phyloP scores from a whole-genome alignment of 2,888 invertebrate species.

The Dinocampus coccinellae region DNA sequence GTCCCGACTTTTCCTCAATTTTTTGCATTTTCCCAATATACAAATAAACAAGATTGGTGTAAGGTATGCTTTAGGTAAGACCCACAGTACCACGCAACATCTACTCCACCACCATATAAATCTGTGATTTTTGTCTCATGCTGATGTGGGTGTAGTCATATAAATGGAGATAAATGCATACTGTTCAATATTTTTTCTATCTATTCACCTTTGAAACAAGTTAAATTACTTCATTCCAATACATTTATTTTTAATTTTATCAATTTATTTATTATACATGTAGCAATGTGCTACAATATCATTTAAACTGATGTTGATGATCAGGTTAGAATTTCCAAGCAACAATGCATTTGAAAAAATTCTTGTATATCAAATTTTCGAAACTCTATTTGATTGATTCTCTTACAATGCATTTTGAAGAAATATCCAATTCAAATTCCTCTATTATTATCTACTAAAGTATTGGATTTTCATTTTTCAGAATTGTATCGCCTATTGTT shows the following conservation, averaged over 20 bases:
- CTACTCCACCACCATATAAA: constrained; percentile 3
- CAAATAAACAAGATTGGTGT: constrained; percentile 72
- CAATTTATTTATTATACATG: not conserved
- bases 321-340: constrained; percentile 23
- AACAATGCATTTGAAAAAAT: not conserved
- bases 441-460: not conserved
- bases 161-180: constrained; percentile 5
- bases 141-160: constrained; percentile 23
- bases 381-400: too few relatives aligned
- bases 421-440: too few relatives aligned
- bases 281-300: not conserved
- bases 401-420: too few relatives aligned
- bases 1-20: constrained; percentile 51
- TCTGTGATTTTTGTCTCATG: constrained; percentile 1
- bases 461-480: constrained; percentile 41
- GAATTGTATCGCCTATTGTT: constrained; percentile 63
- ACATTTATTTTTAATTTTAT: not conserved
- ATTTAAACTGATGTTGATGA: not conserved
- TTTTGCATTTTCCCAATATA: constrained; percentile 51
- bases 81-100: not conserved
- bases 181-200: not conserved
- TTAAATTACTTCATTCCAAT: not conserved
- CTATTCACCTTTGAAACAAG: not conserved
- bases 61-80: constrained; percentile 81
- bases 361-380: not conserved